Percentiles rank a stretch among this genome's conserved stretches.
phyloP scores from a whole-genome alignment of 2,797 vertebrate species.

The Megalops cyprinoides region DNA sequence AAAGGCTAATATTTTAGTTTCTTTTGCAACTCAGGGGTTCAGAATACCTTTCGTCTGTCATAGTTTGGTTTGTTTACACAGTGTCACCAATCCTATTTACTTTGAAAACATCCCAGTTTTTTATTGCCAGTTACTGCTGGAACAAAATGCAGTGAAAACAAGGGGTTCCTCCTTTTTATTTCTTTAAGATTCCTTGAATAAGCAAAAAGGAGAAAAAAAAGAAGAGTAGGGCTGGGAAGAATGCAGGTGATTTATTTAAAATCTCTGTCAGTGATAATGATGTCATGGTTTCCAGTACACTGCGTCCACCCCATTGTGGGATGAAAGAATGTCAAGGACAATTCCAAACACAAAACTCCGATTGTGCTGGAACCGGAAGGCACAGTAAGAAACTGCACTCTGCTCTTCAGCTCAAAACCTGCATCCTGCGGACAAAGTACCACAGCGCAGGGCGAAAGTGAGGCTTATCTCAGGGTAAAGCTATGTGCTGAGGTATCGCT shows the following conservation, averaged over 20 bases:
- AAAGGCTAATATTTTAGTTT: slow-evolving; percentile 53
- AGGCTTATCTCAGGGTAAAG: slow-evolving; percentile 92
- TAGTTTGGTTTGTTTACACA: slow-evolving; percentile 66
- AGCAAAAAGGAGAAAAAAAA: slow-evolving; percentile 34
- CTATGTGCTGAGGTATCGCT: slow-evolving; percentile 95
- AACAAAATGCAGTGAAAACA: slow-evolving; percentile 77
- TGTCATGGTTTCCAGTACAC: slow-evolving; percentile 95
- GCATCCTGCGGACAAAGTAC: slow-evolving; percentile 84
- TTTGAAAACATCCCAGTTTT: slow-evolving; percentile 94
- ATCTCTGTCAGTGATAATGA: slow-evolving; percentile 91
- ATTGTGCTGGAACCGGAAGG: slow-evolving; percentile 87
- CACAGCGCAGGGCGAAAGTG: slow-evolving; percentile 57
- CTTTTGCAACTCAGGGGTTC: slow-evolving; percentile 56
- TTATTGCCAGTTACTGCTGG: slow-evolving; percentile 80
- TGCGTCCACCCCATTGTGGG: slow-evolving; percentile 88
- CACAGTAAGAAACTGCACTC: slow-evolving; percentile 78
- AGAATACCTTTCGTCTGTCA: slow-evolving; percentile 60
- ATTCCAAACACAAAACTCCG: slow-evolving; percentile 85
- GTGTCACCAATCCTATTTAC: slow-evolving; percentile 83
- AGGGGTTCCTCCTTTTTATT: slow-evolving; percentile 74
- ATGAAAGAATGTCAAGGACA: slow-evolving; percentile 97
- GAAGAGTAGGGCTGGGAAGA: slow-evolving; percentile 69
- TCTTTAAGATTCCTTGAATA: slow-evolving; percentile 79
- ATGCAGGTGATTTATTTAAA: slow-evolving; percentile 94
- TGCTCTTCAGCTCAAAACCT: slow-evolving; percentile 80